Evolutionary conservation across 2,888 invertebrate species (phyloP), one percentile per base, ranked within the genome.

Genomic region (Apodemia hepburni): DNA sequence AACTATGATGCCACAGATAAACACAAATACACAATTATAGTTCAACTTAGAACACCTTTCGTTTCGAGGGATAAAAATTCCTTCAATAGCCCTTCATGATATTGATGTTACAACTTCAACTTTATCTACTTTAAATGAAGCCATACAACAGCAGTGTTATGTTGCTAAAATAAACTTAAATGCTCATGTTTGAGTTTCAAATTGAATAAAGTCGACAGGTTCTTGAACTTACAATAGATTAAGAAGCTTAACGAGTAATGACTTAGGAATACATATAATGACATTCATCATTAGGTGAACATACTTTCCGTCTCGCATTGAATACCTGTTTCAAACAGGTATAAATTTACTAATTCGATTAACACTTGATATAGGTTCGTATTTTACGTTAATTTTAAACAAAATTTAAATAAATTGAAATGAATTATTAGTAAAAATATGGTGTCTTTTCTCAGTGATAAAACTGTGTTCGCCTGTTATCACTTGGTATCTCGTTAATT

Each of bases 191-290:
- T 2, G 51, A 54, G 18, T 51, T 22, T 54, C 12, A 12, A 54
- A 54, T 22, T 27, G 54, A 54, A 54, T 27, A 54, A 54, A 54
- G 15, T 15, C 51, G 11, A 18, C 12, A 54, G 54, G 54, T 54
- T 18, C 54, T 54, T 54, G 54, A 27, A 54, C 54, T 54, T 12
- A 12, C 22, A 27, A 54, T 12, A 54, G 54, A 54, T 54, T 54
- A 54, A 15, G 54, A 54, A 54, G 54, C 54, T 54, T 27, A 54
- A 54, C 54, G 27, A 54, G 54, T 54, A 54, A 54, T 54, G 54
- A 22, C 54, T 22, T 51, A 51, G 22, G 51, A 51, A 51, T 18
- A 51, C 51, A 51, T 51, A 51, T 22, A 51, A 51, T 22, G 22
- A 22, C 51, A 51, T 51, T 51, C 18, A 51, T 51, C 51, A 51